These are phyloP conservation scores for Paratrypauchen microcephalus DNA, from an alignment of 2,797 vertebrate genomes.

Conservation along the genomic window DNA sequence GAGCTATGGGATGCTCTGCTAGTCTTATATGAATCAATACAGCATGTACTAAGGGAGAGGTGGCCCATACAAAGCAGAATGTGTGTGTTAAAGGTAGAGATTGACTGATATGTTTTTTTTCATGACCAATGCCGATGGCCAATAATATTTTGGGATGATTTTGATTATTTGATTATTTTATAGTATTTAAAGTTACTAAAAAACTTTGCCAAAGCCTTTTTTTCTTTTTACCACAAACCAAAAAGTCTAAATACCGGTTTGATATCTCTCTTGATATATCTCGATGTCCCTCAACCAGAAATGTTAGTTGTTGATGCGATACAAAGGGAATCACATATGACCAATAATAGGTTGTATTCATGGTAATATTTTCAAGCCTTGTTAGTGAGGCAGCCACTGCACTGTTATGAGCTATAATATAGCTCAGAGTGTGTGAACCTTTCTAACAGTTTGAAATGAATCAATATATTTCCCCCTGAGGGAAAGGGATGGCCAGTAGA, in stretches of 20 bases:
- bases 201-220: too few relatives aligned
- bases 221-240: too few relatives aligned
- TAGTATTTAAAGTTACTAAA: too few relatives aligned
- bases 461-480: neutral
- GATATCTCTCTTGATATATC: too few relatives aligned
- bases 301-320: too few relatives aligned
- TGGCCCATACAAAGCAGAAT: constrained; percentile 9
- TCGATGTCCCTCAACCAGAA: too few relatives aligned
- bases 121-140: too few relatives aligned
- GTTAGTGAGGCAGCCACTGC: neutral
- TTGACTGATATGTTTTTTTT: too few relatives aligned
- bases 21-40: constrained; percentile 60
- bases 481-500: neutral
- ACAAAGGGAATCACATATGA: too few relatives aligned
- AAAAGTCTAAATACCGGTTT: too few relatives aligned
- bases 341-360: neutral
- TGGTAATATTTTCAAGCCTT: neutral
- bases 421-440: neutral
- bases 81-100: neutral
- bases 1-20: constrained; percentile 48
- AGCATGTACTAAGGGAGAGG: constrained; percentile 15
- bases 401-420: neutral
- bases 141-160: too few relatives aligned
- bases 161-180: too few relatives aligned
- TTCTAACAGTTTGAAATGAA: neutral